phyloP scores from a whole-genome alignment of 2,888 invertebrate genomes.

The Graphium colonna region DNA sequence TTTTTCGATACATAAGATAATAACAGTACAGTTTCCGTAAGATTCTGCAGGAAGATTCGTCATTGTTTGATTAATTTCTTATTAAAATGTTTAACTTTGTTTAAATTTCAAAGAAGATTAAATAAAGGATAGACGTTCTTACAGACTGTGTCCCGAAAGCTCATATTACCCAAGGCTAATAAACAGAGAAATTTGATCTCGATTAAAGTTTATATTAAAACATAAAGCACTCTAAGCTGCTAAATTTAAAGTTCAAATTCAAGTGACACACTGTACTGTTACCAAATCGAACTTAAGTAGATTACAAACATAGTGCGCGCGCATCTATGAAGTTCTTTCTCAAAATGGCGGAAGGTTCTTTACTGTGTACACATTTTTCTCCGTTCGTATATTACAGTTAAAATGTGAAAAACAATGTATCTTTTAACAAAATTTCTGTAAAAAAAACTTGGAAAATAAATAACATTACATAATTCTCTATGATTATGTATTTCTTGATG shows the following conservation, averaged over 20 bases:
- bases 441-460: too few relatives aligned
- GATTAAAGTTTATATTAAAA: neutral
- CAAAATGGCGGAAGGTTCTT: slow-evolving; percentile 46
- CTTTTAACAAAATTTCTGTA: neutral
- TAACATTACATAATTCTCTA: too few relatives aligned
- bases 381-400: slow-evolving; percentile 38
- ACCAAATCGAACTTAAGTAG: slow-evolving; percentile 54
- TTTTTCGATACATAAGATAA: too few relatives aligned
- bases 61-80: too few relatives aligned
- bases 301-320: slow-evolving; percentile 72
- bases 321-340: slow-evolving; percentile 48
- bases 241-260: neutral
- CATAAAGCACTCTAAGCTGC: neutral
- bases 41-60: too few relatives aligned
- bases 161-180: neutral
- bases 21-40: too few relatives aligned
- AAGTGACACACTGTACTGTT: neutral
- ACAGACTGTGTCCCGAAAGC: neutral
- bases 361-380: slow-evolving; percentile 30
- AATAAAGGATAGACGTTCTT: neutral
- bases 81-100: too few relatives aligned
- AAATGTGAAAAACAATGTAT: slow-evolving; percentile 2
- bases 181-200: neutral
- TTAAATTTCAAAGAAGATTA: too few relatives aligned
- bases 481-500: too few relatives aligned